Evolutionary conservation across 2,888 invertebrate species (phyloP).

Genomic region (Pheosia tremula): DNA sequence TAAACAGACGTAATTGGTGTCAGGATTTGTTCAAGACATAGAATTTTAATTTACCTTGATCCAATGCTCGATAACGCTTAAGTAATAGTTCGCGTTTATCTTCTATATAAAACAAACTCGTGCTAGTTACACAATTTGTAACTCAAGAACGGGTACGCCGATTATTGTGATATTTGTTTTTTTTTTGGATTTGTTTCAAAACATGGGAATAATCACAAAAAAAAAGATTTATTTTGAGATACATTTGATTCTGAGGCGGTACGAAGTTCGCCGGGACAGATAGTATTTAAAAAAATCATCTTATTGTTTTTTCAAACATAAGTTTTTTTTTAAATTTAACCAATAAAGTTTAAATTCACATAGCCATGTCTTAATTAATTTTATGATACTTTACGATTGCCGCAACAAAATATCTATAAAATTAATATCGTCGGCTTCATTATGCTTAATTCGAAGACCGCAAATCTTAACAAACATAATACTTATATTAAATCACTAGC

Average conservation of each 20-base stretch:
- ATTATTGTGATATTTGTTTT: too few relatives aligned
- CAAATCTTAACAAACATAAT: background rate
- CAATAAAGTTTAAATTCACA: background rate
- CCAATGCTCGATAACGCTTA: conserved; percentile 7
- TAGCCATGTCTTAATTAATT: background rate
- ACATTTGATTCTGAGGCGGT: too few relatives aligned
- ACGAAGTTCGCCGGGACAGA: too few relatives aligned
- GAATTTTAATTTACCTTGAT: conserved; percentile 34
- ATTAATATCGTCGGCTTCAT: background rate
- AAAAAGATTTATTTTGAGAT: too few relatives aligned
- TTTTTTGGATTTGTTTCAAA: too few relatives aligned
- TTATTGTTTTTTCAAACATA: background rate
- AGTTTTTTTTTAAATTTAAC: background rate
- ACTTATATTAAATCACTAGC: too few relatives aligned
- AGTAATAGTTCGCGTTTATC: background rate
- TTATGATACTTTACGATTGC: background rate
- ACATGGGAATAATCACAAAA: too few relatives aligned
- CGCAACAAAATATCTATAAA: background rate
- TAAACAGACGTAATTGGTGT: conserved; percentile 28
- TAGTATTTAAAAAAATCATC: background rate
- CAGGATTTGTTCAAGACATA: conserved; percentile 10
- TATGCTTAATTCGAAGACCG: background rate
- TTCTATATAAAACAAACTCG: too few relatives aligned
- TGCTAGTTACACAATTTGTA: conserved; percentile 3
- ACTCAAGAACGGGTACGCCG: too few relatives aligned